Base-by-base conservation (phyloP, 2,888 invertebrate genomes). In the Sialis fuliginosa region DNA sequence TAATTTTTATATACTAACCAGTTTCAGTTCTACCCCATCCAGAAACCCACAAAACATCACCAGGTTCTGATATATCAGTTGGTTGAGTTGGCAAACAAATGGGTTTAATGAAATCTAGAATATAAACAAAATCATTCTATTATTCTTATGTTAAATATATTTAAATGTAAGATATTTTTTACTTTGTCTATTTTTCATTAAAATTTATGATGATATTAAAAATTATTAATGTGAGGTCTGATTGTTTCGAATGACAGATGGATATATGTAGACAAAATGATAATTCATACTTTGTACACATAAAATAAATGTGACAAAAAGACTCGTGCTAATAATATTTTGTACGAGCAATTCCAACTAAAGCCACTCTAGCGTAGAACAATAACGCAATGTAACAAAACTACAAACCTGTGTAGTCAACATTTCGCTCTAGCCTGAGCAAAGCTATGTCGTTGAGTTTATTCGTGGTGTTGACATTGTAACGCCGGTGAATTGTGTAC, bases 371-470 rank as follows among this genome's bases (percentile, higher is more conserved):
- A 22, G 22, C 4, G 22, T 22, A 22, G 22, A 22, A 22, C 22
- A 22, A 22, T 22, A 22, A 22, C 22, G 22, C 22, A 22, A 2
- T 22, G 22, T 22, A 22, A 22, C 22, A 22, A 8, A 37, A n/a
- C 33, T 33, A 43, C 45, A 30, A 59, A 75, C 75, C 69, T 45
- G 72, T 74, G 55, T 68, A 75, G 4, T 56, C 51, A 1, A 77
- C 75, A 33, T 70, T 62, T 1, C 59, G 58, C 0, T 64, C 54
- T 9, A 87, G 63, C 47, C 85, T 70, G 34, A 87, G 55, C 8
- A 87, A 62, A 0, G 82, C 86, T 39, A 87, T 81, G 57, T 87
- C 87, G 56, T 84, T 67, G 31, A 68, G 65, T 54, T 81, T 79
- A 55, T 32, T 50, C 50, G 22, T 10, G 33, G n/a, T 12, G 7